Conservation (phyloP, 2,797 vertebrate species). For the Pseudochirops cupreus region DNA sequence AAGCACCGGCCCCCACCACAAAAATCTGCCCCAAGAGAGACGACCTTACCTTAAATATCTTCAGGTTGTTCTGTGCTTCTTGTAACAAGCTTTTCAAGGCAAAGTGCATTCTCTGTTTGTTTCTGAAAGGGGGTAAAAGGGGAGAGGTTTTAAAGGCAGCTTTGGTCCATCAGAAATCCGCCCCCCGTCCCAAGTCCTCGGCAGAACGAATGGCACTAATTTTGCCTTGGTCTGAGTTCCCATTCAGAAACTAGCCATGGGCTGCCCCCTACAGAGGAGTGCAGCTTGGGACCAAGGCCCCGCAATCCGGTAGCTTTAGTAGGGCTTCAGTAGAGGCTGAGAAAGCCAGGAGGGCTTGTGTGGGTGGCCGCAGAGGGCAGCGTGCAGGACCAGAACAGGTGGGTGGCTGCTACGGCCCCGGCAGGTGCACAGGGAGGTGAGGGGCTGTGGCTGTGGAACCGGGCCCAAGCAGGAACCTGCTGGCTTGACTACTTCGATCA, state of each 20-base stretch:
- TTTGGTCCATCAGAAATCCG: background rate
- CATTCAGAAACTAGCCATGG: too few species aligned
- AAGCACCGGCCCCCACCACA: background rate
- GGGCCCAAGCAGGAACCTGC: too few species aligned
- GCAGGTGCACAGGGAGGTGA: too few species aligned
- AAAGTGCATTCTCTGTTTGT: slow-evolving; percentile 97
- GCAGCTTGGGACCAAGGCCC: too few species aligned
- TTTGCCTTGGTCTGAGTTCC: background rate
- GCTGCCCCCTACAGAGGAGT: background rate
- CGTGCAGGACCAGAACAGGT: too few species aligned
- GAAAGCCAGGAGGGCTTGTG: too few species aligned
- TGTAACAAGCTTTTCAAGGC: slow-evolving; percentile 96
- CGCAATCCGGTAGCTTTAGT: too few species aligned
- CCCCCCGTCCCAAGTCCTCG: rapidly evolving
- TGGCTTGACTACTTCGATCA: background rate
- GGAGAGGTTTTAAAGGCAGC: slow-evolving; percentile 48
- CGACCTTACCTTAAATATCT: slow-evolving; percentile 96
- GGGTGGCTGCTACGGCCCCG: too few species aligned
- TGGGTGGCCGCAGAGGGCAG: too few species aligned
- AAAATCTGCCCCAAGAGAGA: background rate
- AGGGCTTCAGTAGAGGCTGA: too few species aligned
- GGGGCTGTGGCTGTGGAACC: too few species aligned
- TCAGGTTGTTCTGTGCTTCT: slow-evolving; percentile 99
- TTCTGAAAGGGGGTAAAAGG: slow-evolving; percentile 84
- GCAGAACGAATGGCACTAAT: too few species aligned